Base-by-base conservation (phyloP, 2,113 vertebrate genomes). In the Gymnarchus niloticus region DNA sequence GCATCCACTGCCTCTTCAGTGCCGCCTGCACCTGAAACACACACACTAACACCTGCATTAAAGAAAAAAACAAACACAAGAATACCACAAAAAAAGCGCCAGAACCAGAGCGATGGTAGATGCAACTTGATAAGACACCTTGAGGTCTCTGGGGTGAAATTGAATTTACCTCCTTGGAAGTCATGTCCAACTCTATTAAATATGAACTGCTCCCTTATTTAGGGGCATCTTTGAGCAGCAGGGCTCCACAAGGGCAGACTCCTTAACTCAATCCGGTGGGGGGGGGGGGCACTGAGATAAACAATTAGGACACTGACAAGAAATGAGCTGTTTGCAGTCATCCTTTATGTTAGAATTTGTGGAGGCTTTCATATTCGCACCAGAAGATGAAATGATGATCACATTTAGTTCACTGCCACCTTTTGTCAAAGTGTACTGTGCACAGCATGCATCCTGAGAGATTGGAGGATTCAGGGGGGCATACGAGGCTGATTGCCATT, bases 1-100 rank as follows among this genome's bases (percentile, higher is more conserved):
- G 96, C 9, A 94, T 91, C 98, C 98, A 98, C 0, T 99, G 97
- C 80, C 98, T 95, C 93, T 96, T 98, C 86, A 99, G 86, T 28
- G 96, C 94, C 0, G 92, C 94, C 84, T 99, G 97, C 0, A 99
- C 96, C 98, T 99, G 90, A 10, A 89, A 86, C 25, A 19, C 61
- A 19, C 61, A 61, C 3, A 7, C 76, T 48, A 1, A 17, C 6
- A 1, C 21, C 3, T 48, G 76, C 14, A 14, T 6, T 7, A 54
- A 14, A 48, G 37, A 6, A 28, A 4, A 2, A 9, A 12, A 46
- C 28, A n/a, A 48, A 10, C 61, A 0, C 41, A 4, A n/a, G 73
- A 28, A 9, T 2, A n/a, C 28, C 28, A 69, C 25, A 69, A 48
- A 77, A 33, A 77, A 0, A 21, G 44, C 19, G 57, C 19, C 57